A percentile compares a stretch with the other conserved stretches of the same genome.
Conservation (phyloP, 2,888 invertebrate genomes). For the Plebejus melissa region DNA sequence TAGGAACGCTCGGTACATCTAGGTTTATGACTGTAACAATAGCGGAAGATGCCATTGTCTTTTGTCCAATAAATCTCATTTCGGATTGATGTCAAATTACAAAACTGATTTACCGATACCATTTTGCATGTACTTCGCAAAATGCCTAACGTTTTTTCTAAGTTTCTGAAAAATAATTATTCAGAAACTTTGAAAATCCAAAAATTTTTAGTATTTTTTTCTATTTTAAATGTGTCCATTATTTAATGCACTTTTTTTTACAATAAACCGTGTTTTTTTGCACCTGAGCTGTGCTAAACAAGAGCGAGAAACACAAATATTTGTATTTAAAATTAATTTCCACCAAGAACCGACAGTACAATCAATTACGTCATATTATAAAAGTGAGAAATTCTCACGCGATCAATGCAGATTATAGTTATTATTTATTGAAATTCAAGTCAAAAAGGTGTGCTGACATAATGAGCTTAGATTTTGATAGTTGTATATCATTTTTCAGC, state of each 20-base stretch:
- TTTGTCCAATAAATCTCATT: background rate
- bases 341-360: too few relatives aligned
- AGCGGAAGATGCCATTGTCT: slow-evolving; percentile 9
- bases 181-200: background rate
- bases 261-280: background rate
- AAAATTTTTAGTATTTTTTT: background rate
- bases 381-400: background rate
- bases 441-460: background rate
- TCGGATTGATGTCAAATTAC: background rate
- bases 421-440: background rate
- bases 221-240: background rate
- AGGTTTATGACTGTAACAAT: slow-evolving; percentile 23
- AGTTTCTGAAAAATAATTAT: background rate
- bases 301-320: background rate
- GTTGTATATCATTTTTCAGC: slow-evolving; percentile 46
- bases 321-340: too few relatives aligned
- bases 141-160: background rate
- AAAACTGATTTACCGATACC: background rate
- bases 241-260: background rate
- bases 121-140: background rate
- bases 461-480: background rate
- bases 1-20: slow-evolving; percentile 15
- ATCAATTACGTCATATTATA: too few relatives aligned
- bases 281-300: background rate
- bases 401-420: background rate